These are phyloP conservation scores for Dufourea novaeangliae DNA, from an alignment of 1,140 invertebrate genomes.

Conservation along the genomic window DNA sequence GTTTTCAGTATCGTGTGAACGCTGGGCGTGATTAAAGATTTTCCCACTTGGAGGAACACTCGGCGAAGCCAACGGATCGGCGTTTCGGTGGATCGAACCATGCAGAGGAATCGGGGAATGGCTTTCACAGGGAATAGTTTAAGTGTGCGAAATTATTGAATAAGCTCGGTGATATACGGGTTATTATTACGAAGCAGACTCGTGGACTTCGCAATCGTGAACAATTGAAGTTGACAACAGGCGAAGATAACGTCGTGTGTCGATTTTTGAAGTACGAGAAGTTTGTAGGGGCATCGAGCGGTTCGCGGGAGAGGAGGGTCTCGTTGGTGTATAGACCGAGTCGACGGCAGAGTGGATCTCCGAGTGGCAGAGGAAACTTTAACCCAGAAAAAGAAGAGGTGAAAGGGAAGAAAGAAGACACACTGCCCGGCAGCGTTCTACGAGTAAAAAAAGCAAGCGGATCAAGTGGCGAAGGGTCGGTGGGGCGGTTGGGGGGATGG, in stretches of 20 bases:
- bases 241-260: neutral
- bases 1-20: constrained; percentile 43
- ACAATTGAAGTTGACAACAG: neutral
- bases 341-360: neutral
- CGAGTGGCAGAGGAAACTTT: neutral
- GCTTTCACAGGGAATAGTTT: neutral
- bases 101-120: neutral
- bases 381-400: neutral
- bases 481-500: neutral
- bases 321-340: too few species aligned
- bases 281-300: neutral
- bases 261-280: neutral
- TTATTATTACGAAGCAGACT: too few species aligned
- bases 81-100: neutral
- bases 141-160: neutral
- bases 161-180: neutral
- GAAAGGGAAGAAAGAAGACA: neutral
- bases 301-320: neutral
- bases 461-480: too few species aligned
- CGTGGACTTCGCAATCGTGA: neutral
- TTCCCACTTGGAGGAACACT: neutral
- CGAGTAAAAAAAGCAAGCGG: constrained; percentile 14
- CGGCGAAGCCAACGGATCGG: neutral
- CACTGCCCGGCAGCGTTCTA: neutral
- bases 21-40: neutral